Base-by-base conservation (phyloP, 2,888 invertebrate genomes). In the Halictus ligatus region DNA sequence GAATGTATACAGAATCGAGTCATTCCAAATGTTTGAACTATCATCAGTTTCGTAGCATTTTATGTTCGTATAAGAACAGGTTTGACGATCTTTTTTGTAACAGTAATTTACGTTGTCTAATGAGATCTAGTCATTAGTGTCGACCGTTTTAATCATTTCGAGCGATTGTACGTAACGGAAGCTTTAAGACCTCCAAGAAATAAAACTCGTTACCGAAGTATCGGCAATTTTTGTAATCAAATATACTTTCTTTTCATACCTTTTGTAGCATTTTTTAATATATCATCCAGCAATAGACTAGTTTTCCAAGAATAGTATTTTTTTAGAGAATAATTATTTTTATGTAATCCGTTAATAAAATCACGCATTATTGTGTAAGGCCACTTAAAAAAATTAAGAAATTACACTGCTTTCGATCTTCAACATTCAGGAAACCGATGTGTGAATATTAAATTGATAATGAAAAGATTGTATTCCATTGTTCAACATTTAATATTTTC, bases 31-130 rank as follows among this genome's bases (percentile, higher is more conserved):
- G 43, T 76, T 72, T 18, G 40, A 54, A 7, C n/a, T n/a, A 15
- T 58, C 25, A 25, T 35, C 73, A 73, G 35, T 73, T 73, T 48
- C 15, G n/a, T 48, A 69, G 48, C 21, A n/a, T 69, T 80, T 13
- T 18, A 12, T 7, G 25, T 48, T 29, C n/a, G 54, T 25, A 15
- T 12, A 75, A 58, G 48, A 29, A 73, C 29, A 21, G 15, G n/a
- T 71, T 21, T 4, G 40, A 40, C 2, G 10, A 12, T 21, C 5
- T 69, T 69, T 69, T 35, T 40, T 71, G 21, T 8, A 71, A 60
- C 21, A 74, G 48, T 74, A 15, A 12, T 58, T 71, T 76, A 21
- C n/a, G 18, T 64, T 64, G n/a, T 76, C 15, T 43, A 67, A 29
- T 21, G 43, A 29, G 64, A 64, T 64, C 35, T 46, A 64, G 35